Evolutionary conservation across 2,888 invertebrate genomes (phyloP), one percentile per base, ranked within the genome.

Genomic region (Ennomos quercinarius): DNA sequence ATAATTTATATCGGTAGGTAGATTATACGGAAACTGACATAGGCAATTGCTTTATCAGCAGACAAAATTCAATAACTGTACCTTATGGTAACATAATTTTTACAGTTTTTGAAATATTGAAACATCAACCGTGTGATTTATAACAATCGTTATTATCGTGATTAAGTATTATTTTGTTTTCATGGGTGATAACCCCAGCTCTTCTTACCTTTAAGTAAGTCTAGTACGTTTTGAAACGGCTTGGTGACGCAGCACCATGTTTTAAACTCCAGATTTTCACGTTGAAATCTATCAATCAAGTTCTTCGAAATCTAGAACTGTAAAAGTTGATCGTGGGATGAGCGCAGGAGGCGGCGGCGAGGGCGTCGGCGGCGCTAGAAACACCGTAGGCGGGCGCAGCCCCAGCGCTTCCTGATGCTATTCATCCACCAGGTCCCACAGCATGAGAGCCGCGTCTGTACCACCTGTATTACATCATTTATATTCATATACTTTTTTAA

Each of bases 361-460:
- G 46, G 91, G 87, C 17, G 90, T 87, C 54, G 91, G 89, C 12
- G 91, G 88, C 48, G 87, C 88, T 61, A 89, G 70, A 68, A 86
- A 73, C 46, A 90, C 84, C 68, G 85, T 84, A 37, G 91, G 89
- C 57, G 87, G 83, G 45, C 67, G 80, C 63, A 64, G 78, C 76
- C 81, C 84, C 81, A 60, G 80, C 84, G 83, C 84, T 64, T 72
- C 78, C 69, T 70, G 77, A 68, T 81, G 94, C 93, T 95, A 96
- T 92, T 96, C 96, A 77, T 96, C 96, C 75, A 96, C 95, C 65
- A 97, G 90, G 86, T 97, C 97, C 98, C 98, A 98, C 67, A 98
- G 94, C 96, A 98, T 97, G 40, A 98, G 94, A 8, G 97, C 96
- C 34, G 98, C 98, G 81, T 98, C 98, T 66, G 95, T 95, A 37